These are phyloP conservation scores for Camponotus vicinus DNA, from an alignment of 1,140 invertebrate genomes.

Conservation along the genomic window DNA sequence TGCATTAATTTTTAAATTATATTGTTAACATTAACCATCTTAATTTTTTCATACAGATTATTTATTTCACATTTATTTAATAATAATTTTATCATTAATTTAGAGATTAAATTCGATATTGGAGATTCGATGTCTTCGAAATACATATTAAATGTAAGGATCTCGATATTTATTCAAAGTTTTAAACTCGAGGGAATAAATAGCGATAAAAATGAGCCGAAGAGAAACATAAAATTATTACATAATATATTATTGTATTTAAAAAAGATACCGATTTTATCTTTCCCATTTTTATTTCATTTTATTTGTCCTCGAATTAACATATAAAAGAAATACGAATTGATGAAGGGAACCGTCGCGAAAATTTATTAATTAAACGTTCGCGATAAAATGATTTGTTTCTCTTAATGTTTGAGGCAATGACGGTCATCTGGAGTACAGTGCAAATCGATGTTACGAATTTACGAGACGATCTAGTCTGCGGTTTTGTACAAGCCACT, in stretches of 20 bases:
- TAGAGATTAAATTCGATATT: not conserved
- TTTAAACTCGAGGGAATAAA: no score
- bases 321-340: not conserved
- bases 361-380: not conserved
- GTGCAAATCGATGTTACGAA: slow-evolving; percentile 13
- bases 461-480: slow-evolving; percentile 25
- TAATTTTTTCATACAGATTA: not conserved
- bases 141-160: no score
- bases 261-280: no score
- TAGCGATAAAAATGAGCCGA: no score
- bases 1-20: not conserved
- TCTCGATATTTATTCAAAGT: no score
- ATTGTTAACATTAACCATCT: not conserved
- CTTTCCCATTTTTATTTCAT: no score
- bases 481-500: not conserved
- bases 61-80: not conserved
- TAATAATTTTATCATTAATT: not conserved
- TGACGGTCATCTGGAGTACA: not conserved
- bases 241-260: no score
- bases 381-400: not conserved
- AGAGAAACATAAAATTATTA: no score
- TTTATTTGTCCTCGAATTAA: no score
- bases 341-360: not conserved
- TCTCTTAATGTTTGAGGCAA: not conserved
- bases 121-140: not conserved